Evolutionary conservation across 2,797 vertebrate genomes (phyloP).

Genomic region (Bufotes viridis): DNA sequence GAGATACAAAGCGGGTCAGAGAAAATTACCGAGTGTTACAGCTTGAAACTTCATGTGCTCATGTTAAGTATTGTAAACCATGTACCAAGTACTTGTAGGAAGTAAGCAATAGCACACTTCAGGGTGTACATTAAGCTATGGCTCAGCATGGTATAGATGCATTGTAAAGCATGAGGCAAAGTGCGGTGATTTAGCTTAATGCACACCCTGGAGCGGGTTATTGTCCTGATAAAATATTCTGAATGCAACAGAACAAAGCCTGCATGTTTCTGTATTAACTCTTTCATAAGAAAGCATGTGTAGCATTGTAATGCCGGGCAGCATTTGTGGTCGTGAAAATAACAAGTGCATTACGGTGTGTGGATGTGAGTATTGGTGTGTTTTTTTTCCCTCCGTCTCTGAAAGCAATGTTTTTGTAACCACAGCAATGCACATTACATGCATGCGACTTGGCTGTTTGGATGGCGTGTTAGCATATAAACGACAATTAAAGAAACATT

Average conservation of each 20-base stretch:
- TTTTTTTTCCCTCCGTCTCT: not conserved
- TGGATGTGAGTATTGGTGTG: not conserved
- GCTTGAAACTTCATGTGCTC: constrained; percentile 56
- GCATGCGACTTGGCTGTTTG: not conserved
- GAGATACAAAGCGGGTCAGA: constrained; percentile 54
- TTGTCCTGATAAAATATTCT: constrained; percentile 61
- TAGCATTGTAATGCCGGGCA: constrained; percentile 22
- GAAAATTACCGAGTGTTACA: constrained; percentile 49
- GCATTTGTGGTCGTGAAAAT: not conserved
- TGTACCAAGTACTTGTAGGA: constrained; percentile 57
- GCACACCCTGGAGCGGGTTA: constrained; percentile 58
- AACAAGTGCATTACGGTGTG: not conserved
- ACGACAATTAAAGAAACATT: not conserved
- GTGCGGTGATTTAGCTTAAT: constrained; percentile 62
- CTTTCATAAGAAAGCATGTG: constrained; percentile 16
- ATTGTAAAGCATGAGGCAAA: constrained; percentile 60
- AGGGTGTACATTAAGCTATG: constrained; percentile 61
- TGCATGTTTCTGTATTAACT: constrained; percentile 52
- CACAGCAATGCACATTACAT: not conserved
- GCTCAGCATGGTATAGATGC: constrained; percentile 60
- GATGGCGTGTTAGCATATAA: not conserved
- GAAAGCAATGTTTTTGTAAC: not conserved
- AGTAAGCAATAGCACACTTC: constrained; percentile 61
- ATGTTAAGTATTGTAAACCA: constrained; percentile 62
- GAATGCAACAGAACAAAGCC: constrained; percentile 59